Evolutionary conservation across 2,888 invertebrate species (phyloP).

Genomic region (Lasioglossum marginatum): DNA sequence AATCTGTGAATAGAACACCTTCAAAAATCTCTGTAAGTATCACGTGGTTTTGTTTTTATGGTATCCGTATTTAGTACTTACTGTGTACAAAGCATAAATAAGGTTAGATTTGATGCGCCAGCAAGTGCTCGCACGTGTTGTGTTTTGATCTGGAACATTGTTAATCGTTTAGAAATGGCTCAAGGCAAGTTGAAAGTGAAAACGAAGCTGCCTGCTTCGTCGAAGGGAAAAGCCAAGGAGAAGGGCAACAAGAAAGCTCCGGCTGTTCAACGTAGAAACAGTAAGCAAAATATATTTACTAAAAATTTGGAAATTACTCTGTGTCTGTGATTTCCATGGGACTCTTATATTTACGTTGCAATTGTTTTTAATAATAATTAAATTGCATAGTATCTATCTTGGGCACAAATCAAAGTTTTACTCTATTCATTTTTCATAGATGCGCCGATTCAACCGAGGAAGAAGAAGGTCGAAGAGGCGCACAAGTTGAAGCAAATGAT

Average conservation of each 20-base stretch:
- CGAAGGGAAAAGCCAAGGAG: slow-evolving; percentile 83
- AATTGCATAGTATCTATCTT: neutral
- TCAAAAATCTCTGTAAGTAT: neutral
- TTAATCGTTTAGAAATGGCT: slow-evolving; percentile 85
- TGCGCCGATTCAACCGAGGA: slow-evolving; percentile 89
- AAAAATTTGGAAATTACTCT: no score
- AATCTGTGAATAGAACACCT: neutral
- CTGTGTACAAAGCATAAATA: neutral
- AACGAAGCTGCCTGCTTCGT: slow-evolving; percentile 86
- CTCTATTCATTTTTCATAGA: slow-evolving; percentile 82
- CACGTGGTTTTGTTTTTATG: slow-evolving; percentile 15
- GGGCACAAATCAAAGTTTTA: neutral
- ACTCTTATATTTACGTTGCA: neutral
- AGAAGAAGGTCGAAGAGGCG: slow-evolving; percentile 86
- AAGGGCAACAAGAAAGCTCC: slow-evolving; percentile 86
- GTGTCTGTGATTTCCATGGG: no score
- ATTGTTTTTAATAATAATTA: neutral
- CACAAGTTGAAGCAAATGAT: slow-evolving; percentile 89
- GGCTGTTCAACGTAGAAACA: slow-evolving; percentile 87
- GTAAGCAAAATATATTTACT: slow-evolving; percentile 82
- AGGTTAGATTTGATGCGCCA: slow-evolving; percentile 7
- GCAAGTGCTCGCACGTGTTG: slow-evolving; percentile 11
- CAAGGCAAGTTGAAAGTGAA: slow-evolving; percentile 90
- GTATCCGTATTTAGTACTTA: neutral
- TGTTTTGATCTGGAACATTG: neutral